These are phyloP conservation scores for Sarcophaga carnaria DNA, from an alignment of 2,888 invertebrate species.

Conservation along the genomic window DNA sequence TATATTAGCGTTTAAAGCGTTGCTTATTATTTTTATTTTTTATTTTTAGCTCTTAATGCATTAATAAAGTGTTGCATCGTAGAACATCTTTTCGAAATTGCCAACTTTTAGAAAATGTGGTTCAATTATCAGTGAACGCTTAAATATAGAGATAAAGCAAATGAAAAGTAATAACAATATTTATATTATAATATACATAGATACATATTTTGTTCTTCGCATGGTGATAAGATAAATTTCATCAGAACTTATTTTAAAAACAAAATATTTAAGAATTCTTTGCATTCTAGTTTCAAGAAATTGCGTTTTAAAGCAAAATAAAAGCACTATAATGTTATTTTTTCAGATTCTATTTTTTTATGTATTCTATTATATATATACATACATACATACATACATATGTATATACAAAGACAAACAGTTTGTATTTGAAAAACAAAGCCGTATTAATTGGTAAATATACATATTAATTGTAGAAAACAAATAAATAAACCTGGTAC, in stretches of 20 bases:
- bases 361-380: too few relatives aligned
- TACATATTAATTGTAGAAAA: too few relatives aligned
- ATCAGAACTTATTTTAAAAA: slow-evolving; percentile 14
- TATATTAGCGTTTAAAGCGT: too few relatives aligned
- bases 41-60: neutral
- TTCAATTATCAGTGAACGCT: slow-evolving; percentile 39
- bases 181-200: neutral
- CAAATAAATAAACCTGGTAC: too few relatives aligned
- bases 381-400: too few relatives aligned
- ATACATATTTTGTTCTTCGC: neutral
- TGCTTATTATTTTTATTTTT: too few relatives aligned
- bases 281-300: slow-evolving; percentile 16
- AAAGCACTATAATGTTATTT: too few relatives aligned
- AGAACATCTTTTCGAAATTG: neutral
- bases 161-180: slow-evolving; percentile 29
- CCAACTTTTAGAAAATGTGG: slow-evolving; percentile 2
- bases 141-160: slow-evolving; percentile 21
- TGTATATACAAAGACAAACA: too few relatives aligned
- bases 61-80: neutral
- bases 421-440: too few relatives aligned
- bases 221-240: slow-evolving; percentile 53
- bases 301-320: slow-evolving; percentile 19
- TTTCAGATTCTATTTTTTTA: too few relatives aligned
- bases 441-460: too few relatives aligned
- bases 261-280: neutral